Evolutionary conservation across 1,140 invertebrate genomes (phyloP).

Genomic region (Bombus polaris): DNA sequence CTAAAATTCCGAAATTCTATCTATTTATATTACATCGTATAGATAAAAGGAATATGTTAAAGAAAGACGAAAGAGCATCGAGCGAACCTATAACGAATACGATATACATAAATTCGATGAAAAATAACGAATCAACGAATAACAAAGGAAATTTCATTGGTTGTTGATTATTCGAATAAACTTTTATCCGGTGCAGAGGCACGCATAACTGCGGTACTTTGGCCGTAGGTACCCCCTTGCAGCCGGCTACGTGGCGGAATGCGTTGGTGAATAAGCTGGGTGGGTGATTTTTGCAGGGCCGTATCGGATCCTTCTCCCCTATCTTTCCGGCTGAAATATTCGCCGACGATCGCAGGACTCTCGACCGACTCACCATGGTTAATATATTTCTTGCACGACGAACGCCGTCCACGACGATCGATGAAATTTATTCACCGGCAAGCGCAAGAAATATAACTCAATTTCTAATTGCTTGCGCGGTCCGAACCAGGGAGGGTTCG

Average conservation of each 20-base stretch:
- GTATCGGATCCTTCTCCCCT: constrained; percentile 45
- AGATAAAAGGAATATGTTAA: too few species aligned
- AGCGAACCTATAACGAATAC: too few species aligned
- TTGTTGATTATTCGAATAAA: neutral
- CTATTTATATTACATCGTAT: too few species aligned
- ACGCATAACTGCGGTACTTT: constrained; percentile 43
- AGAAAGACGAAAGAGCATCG: too few species aligned
- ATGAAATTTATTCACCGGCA: constrained; percentile 10
- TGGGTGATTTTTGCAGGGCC: constrained; percentile 68
- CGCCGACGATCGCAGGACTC: neutral
- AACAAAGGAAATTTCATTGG: neutral
- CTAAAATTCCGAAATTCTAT: too few species aligned
- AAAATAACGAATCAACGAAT: neutral
- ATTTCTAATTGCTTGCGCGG: constrained; percentile 32
- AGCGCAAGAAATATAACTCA: constrained; percentile 37
- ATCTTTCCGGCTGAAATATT: neutral
- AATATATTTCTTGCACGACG: constrained; percentile 8
- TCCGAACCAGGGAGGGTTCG: neutral
- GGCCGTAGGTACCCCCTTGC: constrained; percentile 46
- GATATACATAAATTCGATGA: too few species aligned
- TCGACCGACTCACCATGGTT: neutral
- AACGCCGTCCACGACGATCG: neutral
- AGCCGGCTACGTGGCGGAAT: constrained; percentile 70
- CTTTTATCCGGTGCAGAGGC: neutral
- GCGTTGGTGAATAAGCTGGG: constrained; percentile 47